These are phyloP conservation scores for Silurus glanis DNA, from an alignment of 2,113 vertebrate species.

Conservation along the genomic window DNA sequence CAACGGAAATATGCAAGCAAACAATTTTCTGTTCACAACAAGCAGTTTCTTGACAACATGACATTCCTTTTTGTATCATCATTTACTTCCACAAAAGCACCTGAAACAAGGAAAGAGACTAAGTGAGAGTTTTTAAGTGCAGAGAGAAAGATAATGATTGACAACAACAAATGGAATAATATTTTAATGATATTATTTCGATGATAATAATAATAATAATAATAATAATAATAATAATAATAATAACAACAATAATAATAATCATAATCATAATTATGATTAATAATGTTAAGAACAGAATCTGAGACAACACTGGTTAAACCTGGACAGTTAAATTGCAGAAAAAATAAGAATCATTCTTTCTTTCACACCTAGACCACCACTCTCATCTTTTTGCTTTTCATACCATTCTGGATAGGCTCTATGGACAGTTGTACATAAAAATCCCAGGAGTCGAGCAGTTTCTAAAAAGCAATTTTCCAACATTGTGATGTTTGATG, in stretches of 20 bases:
- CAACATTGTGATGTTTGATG: not conserved
- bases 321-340: not conserved
- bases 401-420: not conserved
- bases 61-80: not conserved
- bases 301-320: not conserved
- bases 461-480: not conserved
- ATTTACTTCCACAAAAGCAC: not conserved
- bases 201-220: too few species aligned
- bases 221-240: too few species aligned
- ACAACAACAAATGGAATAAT: not conserved
- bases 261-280: too few species aligned
- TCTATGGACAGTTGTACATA: not conserved
- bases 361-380: not conserved
- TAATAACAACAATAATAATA: too few species aligned
- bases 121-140: not conserved
- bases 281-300: not conserved
- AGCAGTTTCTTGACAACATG: constrained; percentile 3
- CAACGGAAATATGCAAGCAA: constrained; percentile 3
- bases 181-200: too few species aligned
- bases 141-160: not conserved
- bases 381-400: not conserved
- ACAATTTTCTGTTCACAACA: not conserved
- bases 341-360: not conserved
- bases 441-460: not conserved
- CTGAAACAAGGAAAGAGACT: not conserved